Conservation (phyloP, 2,113 vertebrate species). For the Aramus guarauna region DNA sequence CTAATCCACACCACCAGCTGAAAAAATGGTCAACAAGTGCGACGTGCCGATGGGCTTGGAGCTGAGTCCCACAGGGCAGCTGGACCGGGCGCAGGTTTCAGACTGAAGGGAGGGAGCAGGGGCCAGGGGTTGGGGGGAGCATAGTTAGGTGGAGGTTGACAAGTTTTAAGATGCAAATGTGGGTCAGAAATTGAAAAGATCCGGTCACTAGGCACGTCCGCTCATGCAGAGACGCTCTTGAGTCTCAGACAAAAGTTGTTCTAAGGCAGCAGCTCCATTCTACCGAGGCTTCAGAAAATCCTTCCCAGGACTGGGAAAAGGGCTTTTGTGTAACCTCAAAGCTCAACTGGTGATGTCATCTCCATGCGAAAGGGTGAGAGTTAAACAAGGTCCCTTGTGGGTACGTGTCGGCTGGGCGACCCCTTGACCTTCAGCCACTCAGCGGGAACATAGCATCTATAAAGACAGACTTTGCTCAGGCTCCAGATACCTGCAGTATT, state of each 20-base stretch:
- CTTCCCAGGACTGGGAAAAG: constrained; percentile 40
- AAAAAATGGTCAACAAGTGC: neutral
- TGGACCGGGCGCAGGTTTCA: neutral
- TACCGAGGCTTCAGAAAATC: neutral
- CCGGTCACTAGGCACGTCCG: neutral
- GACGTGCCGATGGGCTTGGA: fast-evolving
- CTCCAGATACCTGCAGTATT: neutral
- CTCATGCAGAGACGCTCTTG: neutral
- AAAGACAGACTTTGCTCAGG: neutral
- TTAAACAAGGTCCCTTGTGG: constrained; percentile 11
- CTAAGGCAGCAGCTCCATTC: constrained; percentile 18
- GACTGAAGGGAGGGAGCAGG: neutral
- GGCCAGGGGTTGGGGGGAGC: neutral
- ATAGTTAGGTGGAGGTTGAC: neutral
- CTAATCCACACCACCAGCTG: neutral
- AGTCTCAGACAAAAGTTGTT: constrained; percentile 38
- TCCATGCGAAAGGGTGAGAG: neutral
- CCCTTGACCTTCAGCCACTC: constrained; percentile 8
- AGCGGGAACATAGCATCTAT: neutral
- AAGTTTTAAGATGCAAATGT: constrained; percentile 66
- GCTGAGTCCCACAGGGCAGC: neutral
- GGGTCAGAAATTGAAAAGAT: constrained; percentile 50
- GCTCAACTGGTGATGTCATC: constrained; percentile 53
- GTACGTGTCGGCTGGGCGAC: neutral
- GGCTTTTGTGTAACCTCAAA: constrained; percentile 45